Base-by-base conservation (phyloP, 1,140 invertebrate species). In the Cephus cinctus region DNA sequence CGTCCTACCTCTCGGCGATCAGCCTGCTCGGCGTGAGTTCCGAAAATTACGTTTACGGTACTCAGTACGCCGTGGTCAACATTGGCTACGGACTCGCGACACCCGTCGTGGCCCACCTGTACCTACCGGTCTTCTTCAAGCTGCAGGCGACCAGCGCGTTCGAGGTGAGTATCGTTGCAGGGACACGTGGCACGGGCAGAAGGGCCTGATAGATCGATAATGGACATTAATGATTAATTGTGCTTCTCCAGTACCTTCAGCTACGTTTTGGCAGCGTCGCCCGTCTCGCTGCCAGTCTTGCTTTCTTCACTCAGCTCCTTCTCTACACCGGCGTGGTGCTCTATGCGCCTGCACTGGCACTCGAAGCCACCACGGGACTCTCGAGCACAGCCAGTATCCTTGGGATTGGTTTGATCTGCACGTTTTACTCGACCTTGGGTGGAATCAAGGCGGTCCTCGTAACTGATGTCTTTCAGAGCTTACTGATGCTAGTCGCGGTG, bases 1-100 rank as follows among this genome's bases (percentile, higher is more conserved):
- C 94, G 18, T 94, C 91, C 49, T 96, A 96, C 67, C 92, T 98
- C 86, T 96, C 94, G 1, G 92, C 93, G 18, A 87, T 97, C 35
- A 91, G 92, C 0, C 71, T 98, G 20, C 78, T 98, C 6, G 94
- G 94, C 27, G 86, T 93, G 1, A 88, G 88, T 15, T 82, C 86
- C 22, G 92, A 96, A 74, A 90, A 85, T 72, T 94, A 94, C 68
- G 82, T 80, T 48, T 87, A 83, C 67, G 91, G 92, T 30, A 86
- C 86, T 50, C 84, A 88, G 64, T 92, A 93, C 73, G 76, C 86
- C 0, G 73, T 89, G 11, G 92, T 94, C 22, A 93, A 93, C 65
- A 42, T 94, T 12, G 78, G 87, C 0, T 94, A 94, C 61, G 81
- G 89, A 1, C 59, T 96, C 8, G 87, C 86, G 4, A 93, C 91